Evolutionary conservation across 30 jellyfish, hydroid and myxozoan species (phyloP).

Genomic region (Pseudorhiza aurosa): DNA sequence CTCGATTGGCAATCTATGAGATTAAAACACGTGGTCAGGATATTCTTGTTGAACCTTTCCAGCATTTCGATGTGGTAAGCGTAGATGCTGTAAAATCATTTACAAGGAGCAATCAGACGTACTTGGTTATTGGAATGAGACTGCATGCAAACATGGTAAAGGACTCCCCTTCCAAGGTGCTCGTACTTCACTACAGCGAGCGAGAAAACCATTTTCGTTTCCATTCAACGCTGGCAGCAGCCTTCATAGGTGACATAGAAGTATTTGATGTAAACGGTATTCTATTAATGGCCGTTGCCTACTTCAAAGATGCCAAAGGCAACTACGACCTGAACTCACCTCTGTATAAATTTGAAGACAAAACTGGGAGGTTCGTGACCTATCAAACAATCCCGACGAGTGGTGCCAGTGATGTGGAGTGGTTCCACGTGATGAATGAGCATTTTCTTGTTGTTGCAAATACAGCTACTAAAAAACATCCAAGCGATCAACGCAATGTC

Average conservation of each 20-base stretch:
- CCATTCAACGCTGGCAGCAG: conserved; percentile 64
- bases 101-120: conserved; percentile 25
- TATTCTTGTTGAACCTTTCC: conserved; percentile 24
- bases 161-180: conserved; percentile 46
- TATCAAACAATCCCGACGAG: conserved; percentile 65
- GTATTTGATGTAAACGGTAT: not conserved
- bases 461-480: conserved; percentile 51
- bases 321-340: conserved; percentile 48
- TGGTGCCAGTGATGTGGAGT: conserved; percentile 82
- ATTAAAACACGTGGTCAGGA: conserved; percentile 6
- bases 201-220: conserved; percentile 30
- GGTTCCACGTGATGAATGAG: conserved; percentile 31
- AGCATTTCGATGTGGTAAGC: conserved; percentile 18
- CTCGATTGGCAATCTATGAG: conserved; percentile 47
- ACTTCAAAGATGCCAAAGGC: conserved; percentile 40
- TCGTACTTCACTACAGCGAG: conserved; percentile 42
- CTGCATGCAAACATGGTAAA: conserved; percentile 3
- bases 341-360: conserved; percentile 49
- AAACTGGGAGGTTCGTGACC: conserved; percentile 8
- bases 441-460: conserved; percentile 68
- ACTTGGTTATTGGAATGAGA: conserved; percentile 68
- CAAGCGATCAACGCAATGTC: conserved; percentile 14
- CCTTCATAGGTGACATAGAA: conserved; percentile 75
- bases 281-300: conserved; percentile 61
- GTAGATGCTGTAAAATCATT: conserved; percentile 69